Base-by-base conservation (phyloP, 2,888 invertebrate species). In the Scelioninae gen. 1 region DNA sequence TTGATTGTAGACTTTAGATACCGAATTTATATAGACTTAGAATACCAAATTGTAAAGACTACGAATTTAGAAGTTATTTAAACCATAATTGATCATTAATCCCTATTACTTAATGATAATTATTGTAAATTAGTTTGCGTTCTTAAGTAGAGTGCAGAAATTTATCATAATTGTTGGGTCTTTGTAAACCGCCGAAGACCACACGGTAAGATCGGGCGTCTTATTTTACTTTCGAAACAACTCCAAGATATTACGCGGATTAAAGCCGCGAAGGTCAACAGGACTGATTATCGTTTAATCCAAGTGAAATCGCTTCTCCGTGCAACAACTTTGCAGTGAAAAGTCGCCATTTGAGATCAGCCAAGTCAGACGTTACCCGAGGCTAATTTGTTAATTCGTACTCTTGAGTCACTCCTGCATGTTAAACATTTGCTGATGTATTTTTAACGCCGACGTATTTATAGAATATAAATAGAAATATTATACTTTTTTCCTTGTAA, bases 221-320 rank as follows among this genome's bases (percentile, higher is more conserved):
- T 77, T 82, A 77, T 82, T 77, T 77, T 68, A 77, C 82, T 82
- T 82, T 82, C 82, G 77, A 82, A 82, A 77, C 66, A 43, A 72
- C 82, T 82, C 15, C 11, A 16, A 77, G 82, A 77, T 82, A 82
- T 82, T 82, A 82, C 77, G 77, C 72, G 82, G 82, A 82, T 82
- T 72, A 68, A 82, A 77, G 62, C 82, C 77, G 82, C 77, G 82
- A 82, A 82, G 82, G 82, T 82, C 82, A 82, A 29, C 82, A 10
- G 16, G 43, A 47, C 82, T 77, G 82, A 82, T 82, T 82, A 82
- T 82, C 82, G 77, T 47, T 82, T 68, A 74, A 82, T 82, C 68
- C 82, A 65, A 82, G 82, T 74, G 82, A 82, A 82, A 82, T 82
- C 82, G 82, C 82, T 62, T 13, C 74, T 60, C 81, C 53, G 68